Percentiles rank a stretch among this genome's conserved stretches.
Evolutionary conservation across 92 coral and sea anemone genomes (phyloP).

Genomic region (Porites rus): DNA sequence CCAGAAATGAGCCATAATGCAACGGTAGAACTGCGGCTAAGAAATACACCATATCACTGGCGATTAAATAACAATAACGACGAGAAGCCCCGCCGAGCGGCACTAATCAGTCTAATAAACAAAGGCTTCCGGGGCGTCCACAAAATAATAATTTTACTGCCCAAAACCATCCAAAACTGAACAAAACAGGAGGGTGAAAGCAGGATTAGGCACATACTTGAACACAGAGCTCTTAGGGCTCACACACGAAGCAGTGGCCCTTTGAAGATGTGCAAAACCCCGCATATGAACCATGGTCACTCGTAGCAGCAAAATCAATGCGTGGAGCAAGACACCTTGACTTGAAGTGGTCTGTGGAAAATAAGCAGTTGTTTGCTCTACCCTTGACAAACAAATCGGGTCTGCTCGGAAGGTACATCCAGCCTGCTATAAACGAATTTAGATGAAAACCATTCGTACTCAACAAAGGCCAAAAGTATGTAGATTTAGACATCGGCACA

Average conservation of each 20-base stretch:
- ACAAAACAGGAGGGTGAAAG: no score
- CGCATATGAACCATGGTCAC: background rate
- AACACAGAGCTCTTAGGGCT: no score
- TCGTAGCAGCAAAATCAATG: background rate
- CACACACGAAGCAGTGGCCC: no score
- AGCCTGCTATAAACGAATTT: background rate
- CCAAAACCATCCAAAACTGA: background rate
- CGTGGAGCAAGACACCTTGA: constrained; percentile 13
- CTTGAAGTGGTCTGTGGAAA: constrained; percentile 5
- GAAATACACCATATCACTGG: no score
- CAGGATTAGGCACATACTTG: no score
- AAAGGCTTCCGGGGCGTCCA: no score
- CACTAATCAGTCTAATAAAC: no score
- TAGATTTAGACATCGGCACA: constrained; percentile 14
- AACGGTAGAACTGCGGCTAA: no score
- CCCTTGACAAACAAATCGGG: constrained; percentile 12
- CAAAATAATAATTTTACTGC: no score
- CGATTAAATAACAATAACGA: no score
- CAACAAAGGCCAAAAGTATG: background rate
- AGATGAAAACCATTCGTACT: background rate
- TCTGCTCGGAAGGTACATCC: constrained; percentile 3
- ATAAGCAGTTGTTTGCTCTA: constrained; percentile 20
- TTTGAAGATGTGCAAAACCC: constrained; percentile 14
- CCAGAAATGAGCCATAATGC: no score
- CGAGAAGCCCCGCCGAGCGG: no score